These are phyloP conservation scores for Chaetops frenatus DNA, from an alignment of 2,113 vertebrate genomes.

Conservation along the genomic window DNA sequence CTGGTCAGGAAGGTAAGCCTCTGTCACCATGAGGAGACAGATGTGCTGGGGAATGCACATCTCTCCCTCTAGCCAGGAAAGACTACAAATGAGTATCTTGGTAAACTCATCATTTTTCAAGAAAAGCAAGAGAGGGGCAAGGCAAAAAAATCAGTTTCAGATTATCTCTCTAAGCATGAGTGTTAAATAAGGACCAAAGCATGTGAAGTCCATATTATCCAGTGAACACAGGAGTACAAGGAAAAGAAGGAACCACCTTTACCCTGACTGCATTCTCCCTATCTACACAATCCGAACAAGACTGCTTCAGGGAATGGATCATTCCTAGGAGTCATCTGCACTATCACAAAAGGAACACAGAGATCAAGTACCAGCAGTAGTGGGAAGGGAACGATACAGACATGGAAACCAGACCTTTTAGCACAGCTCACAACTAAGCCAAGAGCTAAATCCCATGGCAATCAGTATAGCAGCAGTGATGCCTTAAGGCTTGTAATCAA, in stretches of 20 bases:
- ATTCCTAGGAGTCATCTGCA: neutral
- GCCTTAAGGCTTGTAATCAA: slow-evolving; percentile 46
- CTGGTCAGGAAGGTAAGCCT: neutral
- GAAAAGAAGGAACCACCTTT: neutral
- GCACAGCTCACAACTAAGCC: slow-evolving; percentile 5
- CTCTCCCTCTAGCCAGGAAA: neutral
- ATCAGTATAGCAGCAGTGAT: slow-evolving; percentile 6
- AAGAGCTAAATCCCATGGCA: slow-evolving; percentile 33
- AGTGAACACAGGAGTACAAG: neutral
- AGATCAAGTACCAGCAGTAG: neutral
- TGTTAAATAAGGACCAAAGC: neutral
- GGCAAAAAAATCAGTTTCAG: neutral
- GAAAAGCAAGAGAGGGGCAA: neutral
- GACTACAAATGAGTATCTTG: neutral
- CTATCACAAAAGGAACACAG: neutral
- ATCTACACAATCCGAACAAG: neutral
- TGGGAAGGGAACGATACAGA: neutral
- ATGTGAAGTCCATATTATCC: neutral
- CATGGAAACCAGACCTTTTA: slow-evolving; percentile 8
- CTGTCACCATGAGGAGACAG: neutral
- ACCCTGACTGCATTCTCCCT: neutral
- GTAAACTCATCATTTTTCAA: neutral
- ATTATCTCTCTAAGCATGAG: neutral
- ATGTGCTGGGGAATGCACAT: neutral
- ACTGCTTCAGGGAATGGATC: neutral